phyloP scores from a whole-genome alignment of 2,113 vertebrate genomes.

The Jacana jacana region DNA sequence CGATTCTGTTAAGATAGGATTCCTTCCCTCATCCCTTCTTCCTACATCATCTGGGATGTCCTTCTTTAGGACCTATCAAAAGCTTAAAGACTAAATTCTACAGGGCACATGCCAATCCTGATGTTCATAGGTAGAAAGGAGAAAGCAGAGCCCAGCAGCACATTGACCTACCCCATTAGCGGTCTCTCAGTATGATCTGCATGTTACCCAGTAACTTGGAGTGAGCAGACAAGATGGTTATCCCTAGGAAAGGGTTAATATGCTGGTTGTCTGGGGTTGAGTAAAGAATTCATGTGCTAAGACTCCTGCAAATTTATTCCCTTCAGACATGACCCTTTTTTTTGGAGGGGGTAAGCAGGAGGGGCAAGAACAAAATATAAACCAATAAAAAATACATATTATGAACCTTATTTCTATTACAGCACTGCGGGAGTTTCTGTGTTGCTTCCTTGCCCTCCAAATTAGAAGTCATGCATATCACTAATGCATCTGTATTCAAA shows the following conservation, averaged over 20 bases:
- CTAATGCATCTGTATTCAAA: neutral
- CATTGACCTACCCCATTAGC: neutral
- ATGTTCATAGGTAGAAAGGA: neutral
- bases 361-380: neutral
- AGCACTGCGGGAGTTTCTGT: neutral
- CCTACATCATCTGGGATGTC: neutral
- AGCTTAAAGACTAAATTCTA: neutral
- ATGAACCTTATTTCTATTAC: neutral
- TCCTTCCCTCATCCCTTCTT: neutral
- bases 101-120: neutral
- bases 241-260: neutral
- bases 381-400: neutral
- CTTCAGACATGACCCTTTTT: neutral
- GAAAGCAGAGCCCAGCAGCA: neutral
- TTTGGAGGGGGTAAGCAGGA: neutral
- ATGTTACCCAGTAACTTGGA: neutral
- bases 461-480: neutral
- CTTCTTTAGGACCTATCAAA: neutral
- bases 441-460: neutral
- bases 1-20: too few species aligned
- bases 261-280: neutral
- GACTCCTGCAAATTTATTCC: neutral
- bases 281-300: neutral
- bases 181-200: neutral
- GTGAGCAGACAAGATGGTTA: neutral